Conservation (phyloP, 2,888 invertebrate species). For the Tortricodes alternella region DNA sequence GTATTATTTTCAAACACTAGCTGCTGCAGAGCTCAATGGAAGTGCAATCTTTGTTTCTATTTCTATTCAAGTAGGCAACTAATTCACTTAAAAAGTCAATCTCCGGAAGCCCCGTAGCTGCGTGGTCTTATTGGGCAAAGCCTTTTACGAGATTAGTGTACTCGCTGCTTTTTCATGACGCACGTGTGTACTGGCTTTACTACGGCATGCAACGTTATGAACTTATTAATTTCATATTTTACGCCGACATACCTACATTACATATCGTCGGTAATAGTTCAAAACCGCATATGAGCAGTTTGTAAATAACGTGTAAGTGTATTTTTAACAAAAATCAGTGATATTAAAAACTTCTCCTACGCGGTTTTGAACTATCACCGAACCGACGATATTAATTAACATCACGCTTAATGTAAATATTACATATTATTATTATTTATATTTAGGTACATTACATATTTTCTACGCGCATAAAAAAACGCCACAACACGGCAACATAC, state of each 20-base stretch:
- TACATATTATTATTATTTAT: no score
- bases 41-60: constrained; percentile 21
- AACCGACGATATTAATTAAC: no score
- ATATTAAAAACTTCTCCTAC: no score
- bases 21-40: not conserved
- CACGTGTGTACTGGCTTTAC: constrained; percentile 1
- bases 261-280: constrained; percentile 49
- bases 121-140: constrained; percentile 40
- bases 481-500: no score
- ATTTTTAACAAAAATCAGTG: no score
- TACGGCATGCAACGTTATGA: not conserved
- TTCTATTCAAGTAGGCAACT: constrained; percentile 8
- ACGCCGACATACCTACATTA: constrained; percentile 44
- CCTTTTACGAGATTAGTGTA: constrained; percentile 50
- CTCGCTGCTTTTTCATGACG: constrained; percentile 12
- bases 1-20: not conserved
- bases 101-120: constrained; percentile 43
- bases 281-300: no score
- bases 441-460: no score
- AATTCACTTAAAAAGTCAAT: constrained; percentile 39
- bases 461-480: no score
- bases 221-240: constrained; percentile 29
- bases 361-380: no score
- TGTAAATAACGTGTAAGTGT: no score
- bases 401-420: no score